phyloP scores from a whole-genome alignment of 23 tunicate species.

The Ascidia mentula region DNA sequence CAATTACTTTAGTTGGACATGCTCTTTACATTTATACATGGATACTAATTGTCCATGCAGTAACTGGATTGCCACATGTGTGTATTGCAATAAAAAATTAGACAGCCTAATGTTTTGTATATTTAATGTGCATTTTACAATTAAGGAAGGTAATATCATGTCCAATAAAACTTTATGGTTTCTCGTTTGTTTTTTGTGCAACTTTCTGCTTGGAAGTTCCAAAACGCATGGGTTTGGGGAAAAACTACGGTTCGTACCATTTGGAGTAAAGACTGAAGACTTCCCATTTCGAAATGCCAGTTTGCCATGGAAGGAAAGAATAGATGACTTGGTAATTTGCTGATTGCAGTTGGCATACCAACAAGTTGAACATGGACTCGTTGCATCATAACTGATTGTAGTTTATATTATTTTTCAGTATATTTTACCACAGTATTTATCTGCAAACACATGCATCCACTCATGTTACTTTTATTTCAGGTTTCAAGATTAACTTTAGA shows the following conservation, averaged over 20 bases:
- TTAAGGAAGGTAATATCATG: too few relatives aligned
- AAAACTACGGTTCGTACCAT: background rate
- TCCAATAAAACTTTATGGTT: too few relatives aligned
- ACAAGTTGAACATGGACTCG: background rate
- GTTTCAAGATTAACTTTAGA: slow-evolving; percentile 60
- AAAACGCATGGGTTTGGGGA: background rate
- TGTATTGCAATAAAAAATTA: too few relatives aligned
- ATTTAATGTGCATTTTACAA: too few relatives aligned
- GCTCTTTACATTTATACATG: too few relatives aligned
- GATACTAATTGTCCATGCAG: too few relatives aligned
- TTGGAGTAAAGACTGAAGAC: background rate
- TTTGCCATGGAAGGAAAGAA: slow-evolving; percentile 49
- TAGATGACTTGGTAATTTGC: slow-evolving; percentile 70
- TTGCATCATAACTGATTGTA: background rate
- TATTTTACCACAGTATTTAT: background rate
- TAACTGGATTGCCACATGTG: too few relatives aligned
- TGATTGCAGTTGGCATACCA: background rate
- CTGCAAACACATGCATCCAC: background rate
- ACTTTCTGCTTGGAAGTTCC: too few relatives aligned
- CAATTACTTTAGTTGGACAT: too few relatives aligned
- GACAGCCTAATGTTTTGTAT: too few relatives aligned
- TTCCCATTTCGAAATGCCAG: slow-evolving; percentile 60
- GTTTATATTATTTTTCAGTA: background rate
- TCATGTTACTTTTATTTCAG: slow-evolving; percentile 15
- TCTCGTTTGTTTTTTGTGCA: too few relatives aligned